Evolutionary conservation across 2,888 invertebrate species (phyloP).

Genomic region (Cataglyphis albicans): DNA sequence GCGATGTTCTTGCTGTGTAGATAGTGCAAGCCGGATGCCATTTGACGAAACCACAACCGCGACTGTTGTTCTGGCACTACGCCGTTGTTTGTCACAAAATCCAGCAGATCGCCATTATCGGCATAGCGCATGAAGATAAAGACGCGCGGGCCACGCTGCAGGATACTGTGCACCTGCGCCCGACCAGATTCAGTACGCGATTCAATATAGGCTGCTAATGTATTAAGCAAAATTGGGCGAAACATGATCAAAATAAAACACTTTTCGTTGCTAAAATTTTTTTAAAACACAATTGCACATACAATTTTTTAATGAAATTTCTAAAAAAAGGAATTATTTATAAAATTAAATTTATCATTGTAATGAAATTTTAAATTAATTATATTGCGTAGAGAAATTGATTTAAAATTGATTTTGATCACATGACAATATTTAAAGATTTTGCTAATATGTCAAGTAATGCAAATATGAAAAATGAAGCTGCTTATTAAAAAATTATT

Average conservation of each 20-base stretch:
- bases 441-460: background rate
- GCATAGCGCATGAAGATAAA: slow-evolving; percentile 96
- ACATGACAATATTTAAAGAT: background rate
- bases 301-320: background rate
- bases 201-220: background rate
- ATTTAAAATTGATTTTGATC: no score
- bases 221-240: background rate
- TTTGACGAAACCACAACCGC: slow-evolving; percentile 94
- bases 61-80: slow-evolving; percentile 93
- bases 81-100: slow-evolving; percentile 93
- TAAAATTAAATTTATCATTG: slow-evolving; percentile 4
- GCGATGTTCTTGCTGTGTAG: slow-evolving; percentile 94
- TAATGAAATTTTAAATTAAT: background rate
- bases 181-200: background rate
- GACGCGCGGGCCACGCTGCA: slow-evolving; percentile 93
- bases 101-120: slow-evolving; percentile 95
- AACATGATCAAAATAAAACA: slow-evolving; percentile 9
- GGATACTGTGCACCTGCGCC: slow-evolving; percentile 94
- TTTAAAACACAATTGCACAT: background rate
- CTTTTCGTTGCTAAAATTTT: background rate
- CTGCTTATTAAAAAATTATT: background rate
- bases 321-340: background rate
- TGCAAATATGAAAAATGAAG: background rate
- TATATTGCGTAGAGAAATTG: background rate
- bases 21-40: slow-evolving; percentile 94